phyloP scores from a whole-genome alignment of 2,888 invertebrate genomes.

The Himalopsyche anomala region DNA sequence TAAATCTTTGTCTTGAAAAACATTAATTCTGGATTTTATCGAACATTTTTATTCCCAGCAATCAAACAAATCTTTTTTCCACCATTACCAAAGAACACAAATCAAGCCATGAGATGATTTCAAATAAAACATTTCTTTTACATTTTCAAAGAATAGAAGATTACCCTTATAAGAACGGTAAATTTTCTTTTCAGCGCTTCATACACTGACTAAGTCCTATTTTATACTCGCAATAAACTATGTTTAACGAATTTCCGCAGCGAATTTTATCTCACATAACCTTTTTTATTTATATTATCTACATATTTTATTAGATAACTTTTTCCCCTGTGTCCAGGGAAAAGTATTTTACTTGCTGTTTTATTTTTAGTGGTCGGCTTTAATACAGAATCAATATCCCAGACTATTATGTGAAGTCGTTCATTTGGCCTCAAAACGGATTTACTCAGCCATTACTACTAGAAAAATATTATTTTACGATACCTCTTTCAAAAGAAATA shows the following conservation, averaged over 20 bases:
- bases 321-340: slow-evolving; percentile 11
- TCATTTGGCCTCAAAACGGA: neutral
- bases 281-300: slow-evolving; percentile 23
- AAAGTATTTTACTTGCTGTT: slow-evolving; percentile 21
- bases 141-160: neutral
- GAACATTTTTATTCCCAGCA: too few relatives aligned
- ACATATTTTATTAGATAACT: slow-evolving; percentile 34
- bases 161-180: neutral
- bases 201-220: neutral
- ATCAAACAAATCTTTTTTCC: too few relatives aligned
- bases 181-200: neutral
- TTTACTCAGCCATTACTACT: neutral
- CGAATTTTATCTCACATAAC: slow-evolving; percentile 10
- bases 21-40: too few relatives aligned
- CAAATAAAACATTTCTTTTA: neutral
- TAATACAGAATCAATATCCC: slow-evolving; percentile 21
- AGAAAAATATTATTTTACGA: slow-evolving; percentile 6
- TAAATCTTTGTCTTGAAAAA: too few relatives aligned
- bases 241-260: slow-evolving; percentile 30
- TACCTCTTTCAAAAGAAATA: neutral
- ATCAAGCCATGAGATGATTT: too few relatives aligned
- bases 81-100: too few relatives aligned
- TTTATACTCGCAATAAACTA: slow-evolving; percentile 22
- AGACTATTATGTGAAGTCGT: slow-evolving; percentile 4
- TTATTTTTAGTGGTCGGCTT: slow-evolving; percentile 10